phyloP scores from a whole-genome alignment of 2,113 vertebrate genomes.

The Arenaria interpres region DNA sequence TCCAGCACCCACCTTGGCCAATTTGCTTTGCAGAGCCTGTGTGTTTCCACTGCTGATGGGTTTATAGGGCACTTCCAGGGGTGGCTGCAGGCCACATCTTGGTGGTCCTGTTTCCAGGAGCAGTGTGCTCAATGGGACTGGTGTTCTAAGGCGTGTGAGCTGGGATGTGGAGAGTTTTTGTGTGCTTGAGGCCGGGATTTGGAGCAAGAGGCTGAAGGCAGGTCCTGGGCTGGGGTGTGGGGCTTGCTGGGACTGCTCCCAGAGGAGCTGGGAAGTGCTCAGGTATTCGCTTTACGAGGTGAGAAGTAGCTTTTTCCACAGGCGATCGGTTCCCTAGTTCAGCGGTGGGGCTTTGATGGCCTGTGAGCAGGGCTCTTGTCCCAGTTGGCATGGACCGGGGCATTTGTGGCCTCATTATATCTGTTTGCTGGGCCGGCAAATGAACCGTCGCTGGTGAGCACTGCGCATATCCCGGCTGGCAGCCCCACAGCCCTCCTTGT shows the following conservation, averaged over 20 bases:
- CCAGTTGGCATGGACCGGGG: accelerated
- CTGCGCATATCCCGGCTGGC: not conserved
- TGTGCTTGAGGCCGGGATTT: not conserved
- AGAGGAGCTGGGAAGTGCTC: not conserved
- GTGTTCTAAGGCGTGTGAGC: not conserved
- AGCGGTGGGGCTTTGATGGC: accelerated
- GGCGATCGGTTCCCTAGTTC: not conserved
- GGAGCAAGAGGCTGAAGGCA: not conserved
- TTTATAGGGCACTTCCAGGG: not conserved
- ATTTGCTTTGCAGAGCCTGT: not conserved
- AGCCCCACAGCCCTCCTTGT: not conserved
- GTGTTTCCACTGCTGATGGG: not conserved
- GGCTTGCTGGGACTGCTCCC: not conserved
- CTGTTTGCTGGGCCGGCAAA: not conserved
- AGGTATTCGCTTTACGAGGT: accelerated
- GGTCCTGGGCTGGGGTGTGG: not conserved
- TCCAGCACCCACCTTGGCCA: not conserved
- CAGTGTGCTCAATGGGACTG: accelerated
- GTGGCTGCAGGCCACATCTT: not conserved
- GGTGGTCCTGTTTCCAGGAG: not conserved
- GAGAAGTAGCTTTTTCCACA: not conserved
- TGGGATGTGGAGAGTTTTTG: too few species aligned
- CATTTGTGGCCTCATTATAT: not conserved
- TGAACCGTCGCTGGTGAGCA: not conserved
- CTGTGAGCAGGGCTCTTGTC: not conserved